These are phyloP conservation scores for Pristionchus japonicus DNA, from an alignment of 2,888 invertebrate species.

Conservation along the genomic window DNA sequence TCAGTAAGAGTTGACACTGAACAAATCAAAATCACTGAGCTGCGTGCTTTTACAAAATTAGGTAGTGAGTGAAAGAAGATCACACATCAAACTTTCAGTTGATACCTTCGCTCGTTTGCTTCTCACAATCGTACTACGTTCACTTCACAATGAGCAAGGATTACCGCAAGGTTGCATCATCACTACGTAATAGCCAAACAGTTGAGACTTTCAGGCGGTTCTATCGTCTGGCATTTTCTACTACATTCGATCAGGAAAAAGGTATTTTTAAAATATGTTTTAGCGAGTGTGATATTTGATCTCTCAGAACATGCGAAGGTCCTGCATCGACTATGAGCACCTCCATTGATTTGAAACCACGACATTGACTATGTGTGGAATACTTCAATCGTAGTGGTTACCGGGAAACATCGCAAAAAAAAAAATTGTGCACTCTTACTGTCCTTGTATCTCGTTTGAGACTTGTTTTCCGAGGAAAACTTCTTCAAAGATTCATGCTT, in stretches of 20 bases:
- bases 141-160: not conserved
- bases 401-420: too few relatives aligned
- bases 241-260: not conserved
- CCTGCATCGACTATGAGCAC: not conserved
- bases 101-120: not conserved
- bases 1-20: not conserved
- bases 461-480: too few relatives aligned
- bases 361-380: not conserved
- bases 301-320: not conserved
- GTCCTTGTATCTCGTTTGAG: too few relatives aligned
- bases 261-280: not conserved
- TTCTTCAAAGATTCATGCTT: too few relatives aligned
- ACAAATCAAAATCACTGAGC: too few relatives aligned
- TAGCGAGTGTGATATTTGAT: not conserved
- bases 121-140: conserved; percentile 2
- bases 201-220: not conserved
- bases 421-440: too few relatives aligned
- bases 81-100: not conserved
- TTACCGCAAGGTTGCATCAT: not conserved
- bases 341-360: not conserved
- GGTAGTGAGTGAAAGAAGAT: not conserved
- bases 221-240: not conserved
- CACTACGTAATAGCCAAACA: not conserved
- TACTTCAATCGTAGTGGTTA: too few relatives aligned
- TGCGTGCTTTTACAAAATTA: not conserved